Evolutionary conservation across 2,888 invertebrate genomes (phyloP).

Genomic region (Stenolophus ochropezus): DNA sequence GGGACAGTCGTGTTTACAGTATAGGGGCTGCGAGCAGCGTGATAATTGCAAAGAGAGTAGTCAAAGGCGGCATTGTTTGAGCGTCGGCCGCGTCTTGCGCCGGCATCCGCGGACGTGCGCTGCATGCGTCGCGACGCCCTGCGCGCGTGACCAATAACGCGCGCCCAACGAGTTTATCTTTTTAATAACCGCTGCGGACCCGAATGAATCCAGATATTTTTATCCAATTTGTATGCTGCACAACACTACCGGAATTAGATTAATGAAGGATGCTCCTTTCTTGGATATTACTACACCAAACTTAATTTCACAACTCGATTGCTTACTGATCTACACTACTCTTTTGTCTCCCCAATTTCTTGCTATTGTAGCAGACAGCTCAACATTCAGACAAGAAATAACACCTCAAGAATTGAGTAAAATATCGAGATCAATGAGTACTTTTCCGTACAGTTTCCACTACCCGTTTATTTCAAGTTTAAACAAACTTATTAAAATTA

Average conservation of each 20-base stretch:
- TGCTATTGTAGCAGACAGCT: too few relatives aligned
- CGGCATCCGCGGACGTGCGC: slow-evolving; percentile 41
- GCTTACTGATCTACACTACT: background rate
- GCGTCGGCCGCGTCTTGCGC: slow-evolving; percentile 31
- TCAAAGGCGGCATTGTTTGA: slow-evolving; percentile 29
- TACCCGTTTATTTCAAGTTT: too few relatives aligned
- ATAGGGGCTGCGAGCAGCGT: background rate
- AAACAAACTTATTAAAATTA: too few relatives aligned
- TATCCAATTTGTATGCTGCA: slow-evolving; percentile 16
- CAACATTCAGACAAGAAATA: too few relatives aligned
- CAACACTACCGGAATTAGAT: slow-evolving; percentile 15
- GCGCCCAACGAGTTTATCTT: slow-evolving; percentile 38
- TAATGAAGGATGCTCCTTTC: slow-evolving; percentile 21
- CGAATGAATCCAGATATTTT: slow-evolving; percentile 30
- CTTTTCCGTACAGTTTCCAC: too few relatives aligned
- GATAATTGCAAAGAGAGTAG: slow-evolving; percentile 10
- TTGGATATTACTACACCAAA: slow-evolving; percentile 7
- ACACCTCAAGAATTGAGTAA: too few relatives aligned
- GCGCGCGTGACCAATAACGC: slow-evolving; percentile 12
- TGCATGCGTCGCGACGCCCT: slow-evolving; percentile 17
- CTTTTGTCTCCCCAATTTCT: background rate
- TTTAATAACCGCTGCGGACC: slow-evolving; percentile 11
- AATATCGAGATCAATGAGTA: too few relatives aligned
- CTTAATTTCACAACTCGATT: background rate
- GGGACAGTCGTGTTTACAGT: background rate